Evolutionary conservation across 2,888 invertebrate species (phyloP), one percentile per base, ranked within the genome.

Genomic region (Drosophila sordidapex): DNA sequence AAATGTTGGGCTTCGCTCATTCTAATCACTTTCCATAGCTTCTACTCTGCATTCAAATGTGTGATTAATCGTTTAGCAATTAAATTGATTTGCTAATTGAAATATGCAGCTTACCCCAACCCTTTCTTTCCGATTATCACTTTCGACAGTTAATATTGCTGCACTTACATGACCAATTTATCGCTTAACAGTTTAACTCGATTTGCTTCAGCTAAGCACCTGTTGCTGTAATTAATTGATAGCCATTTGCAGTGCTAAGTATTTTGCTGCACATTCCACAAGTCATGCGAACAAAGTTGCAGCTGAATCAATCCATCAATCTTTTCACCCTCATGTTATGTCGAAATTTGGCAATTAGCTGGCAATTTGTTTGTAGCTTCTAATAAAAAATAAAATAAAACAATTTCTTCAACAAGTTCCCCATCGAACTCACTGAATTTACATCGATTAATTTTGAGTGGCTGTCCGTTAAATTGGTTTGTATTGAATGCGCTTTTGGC

Each of bases 401-500:
- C 13, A 15, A 58, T 35, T 67, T 68, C 68, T 51, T 57, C 67
- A 15, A 49, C 48, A 15, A 29, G 36, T 13, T 29, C 3, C 27
- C 15, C 5, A 13, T 54, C 10, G n/a, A 27, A 38, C 15, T 40
- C 21, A 31, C 3, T 40, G 15, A 5, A 15, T 21, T 77, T 76
- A 72, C 76, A 76, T 40, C 62, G 57, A 33, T 54, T 57, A 27
- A 54, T 43, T 64, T 52, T 61, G 54, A 54, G 56, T 43, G 58
- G 62, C 56, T 60, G 68, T 36, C 54, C 61, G 53, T 57, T 64
- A 49, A 64, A 67, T 57, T 18, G 18, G 38, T 48, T 59, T 58
- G 48, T 49, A 54, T 62, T 73, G 54, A 61, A 68, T 57, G 49
- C 31, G 70, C 73, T 77, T 70, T 80, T 84, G 62, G 67, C 64